Evolutionary conservation across 2,797 vertebrate species (phyloP).

Genomic region (Bovichtus diacanthus): DNA sequence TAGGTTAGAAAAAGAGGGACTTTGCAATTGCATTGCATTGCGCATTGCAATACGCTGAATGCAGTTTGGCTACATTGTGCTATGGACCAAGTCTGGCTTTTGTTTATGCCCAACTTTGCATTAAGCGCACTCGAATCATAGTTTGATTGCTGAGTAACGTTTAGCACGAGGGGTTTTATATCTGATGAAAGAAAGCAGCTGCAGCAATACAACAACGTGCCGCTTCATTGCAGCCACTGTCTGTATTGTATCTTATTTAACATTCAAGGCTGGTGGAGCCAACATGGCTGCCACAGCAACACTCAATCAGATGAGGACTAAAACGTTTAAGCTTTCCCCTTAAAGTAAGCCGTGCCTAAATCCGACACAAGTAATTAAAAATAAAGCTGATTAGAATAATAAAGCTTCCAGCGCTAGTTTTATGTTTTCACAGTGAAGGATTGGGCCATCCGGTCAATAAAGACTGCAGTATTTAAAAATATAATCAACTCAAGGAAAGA

Average conservation of each 20-base stretch:
- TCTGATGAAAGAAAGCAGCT: constrained; percentile 25
- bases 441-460: neutral
- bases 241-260: constrained; percentile 5
- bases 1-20: neutral
- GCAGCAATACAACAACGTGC: neutral
- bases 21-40: too few species aligned
- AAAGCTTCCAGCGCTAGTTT: constrained; percentile 26
- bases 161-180: neutral
- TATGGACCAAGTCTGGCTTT: neutral
- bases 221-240: constrained; percentile 16
- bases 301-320: neutral
- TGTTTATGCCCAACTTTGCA: neutral
- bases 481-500: constrained; percentile 11
- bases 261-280: neutral
- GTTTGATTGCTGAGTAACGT: neutral
- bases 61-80: constrained; percentile 8
- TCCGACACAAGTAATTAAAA: constrained; percentile 7
- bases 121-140: constrained; percentile 14
- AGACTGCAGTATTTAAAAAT: constrained; percentile 6
- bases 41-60: too few species aligned
- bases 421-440: constrained; percentile 40
- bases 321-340: neutral
- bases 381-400: constrained; percentile 11
- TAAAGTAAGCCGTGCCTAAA: neutral
- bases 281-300: neutral